Conservation (phyloP, 2,113 vertebrate genomes). For the Empidonax traillii region DNA sequence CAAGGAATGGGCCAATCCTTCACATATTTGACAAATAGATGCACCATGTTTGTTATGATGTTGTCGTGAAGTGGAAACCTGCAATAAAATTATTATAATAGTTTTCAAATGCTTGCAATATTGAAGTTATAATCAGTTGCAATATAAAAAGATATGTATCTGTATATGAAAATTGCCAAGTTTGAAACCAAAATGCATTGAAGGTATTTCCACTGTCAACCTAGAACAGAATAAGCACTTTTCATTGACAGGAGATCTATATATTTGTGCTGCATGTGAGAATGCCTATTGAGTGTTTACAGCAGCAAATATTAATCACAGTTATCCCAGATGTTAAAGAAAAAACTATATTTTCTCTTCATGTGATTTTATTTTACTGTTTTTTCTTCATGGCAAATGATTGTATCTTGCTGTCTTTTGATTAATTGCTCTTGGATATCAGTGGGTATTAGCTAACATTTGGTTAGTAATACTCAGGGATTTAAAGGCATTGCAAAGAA, state of each 20-base stretch:
- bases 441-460: background rate
- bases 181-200: background rate
- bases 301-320: background rate
- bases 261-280: background rate
- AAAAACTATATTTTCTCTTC: background rate
- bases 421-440: constrained; percentile 20
- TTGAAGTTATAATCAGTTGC: background rate
- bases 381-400: background rate
- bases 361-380: background rate
- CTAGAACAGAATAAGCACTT: background rate
- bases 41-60: background rate
- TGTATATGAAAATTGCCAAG: background rate
- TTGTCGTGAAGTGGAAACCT: background rate
- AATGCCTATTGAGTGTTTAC: background rate
- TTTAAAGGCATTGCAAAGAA: background rate
- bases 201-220: background rate
- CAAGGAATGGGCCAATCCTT: background rate
- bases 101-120: background rate
- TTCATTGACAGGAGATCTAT: background rate
- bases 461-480: background rate
- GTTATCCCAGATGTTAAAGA: background rate
- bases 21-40: background rate
- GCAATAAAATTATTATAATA: background rate
- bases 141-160: background rate
- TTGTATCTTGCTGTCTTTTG: background rate